phyloP scores from a whole-genome alignment of 2,797 vertebrate genomes.

The Urocyon cinereoargenteus region DNA sequence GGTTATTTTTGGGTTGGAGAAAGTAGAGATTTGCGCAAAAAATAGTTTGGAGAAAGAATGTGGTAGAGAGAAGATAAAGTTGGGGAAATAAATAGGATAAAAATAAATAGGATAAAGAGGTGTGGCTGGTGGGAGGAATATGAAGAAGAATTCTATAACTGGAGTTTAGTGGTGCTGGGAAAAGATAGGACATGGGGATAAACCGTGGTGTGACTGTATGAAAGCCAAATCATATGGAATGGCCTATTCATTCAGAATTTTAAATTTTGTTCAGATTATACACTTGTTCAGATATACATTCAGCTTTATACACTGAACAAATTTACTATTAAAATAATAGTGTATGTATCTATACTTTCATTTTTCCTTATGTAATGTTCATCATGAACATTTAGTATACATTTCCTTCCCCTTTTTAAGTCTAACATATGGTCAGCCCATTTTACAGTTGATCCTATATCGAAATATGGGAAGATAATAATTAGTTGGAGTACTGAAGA shows the following conservation, averaged over 20 bases:
- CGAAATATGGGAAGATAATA: neutral
- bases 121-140: neutral
- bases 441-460: neutral
- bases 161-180: neutral
- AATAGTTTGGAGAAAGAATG: neutral
- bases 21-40: neutral
- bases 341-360: neutral
- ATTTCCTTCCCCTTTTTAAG: neutral
- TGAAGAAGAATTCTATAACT: neutral
- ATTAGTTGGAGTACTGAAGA: neutral
- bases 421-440: neutral
- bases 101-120: neutral
- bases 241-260: neutral
- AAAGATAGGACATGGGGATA: accelerated
- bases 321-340: neutral
- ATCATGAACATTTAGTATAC: neutral
- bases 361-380: neutral
- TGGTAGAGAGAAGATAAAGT: neutral
- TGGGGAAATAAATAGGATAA: neutral
- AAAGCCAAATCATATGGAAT: neutral
- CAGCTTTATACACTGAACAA: neutral
- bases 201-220: accelerated
- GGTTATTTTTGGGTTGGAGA: neutral
- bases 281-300: no score
- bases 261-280: neutral